A percentile compares a stretch with the other conserved stretches of the same genome.
These are phyloP conservation scores for Nasonia vitripennis DNA, from an alignment of 1,140 invertebrate genomes.

Conservation along the genomic window DNA sequence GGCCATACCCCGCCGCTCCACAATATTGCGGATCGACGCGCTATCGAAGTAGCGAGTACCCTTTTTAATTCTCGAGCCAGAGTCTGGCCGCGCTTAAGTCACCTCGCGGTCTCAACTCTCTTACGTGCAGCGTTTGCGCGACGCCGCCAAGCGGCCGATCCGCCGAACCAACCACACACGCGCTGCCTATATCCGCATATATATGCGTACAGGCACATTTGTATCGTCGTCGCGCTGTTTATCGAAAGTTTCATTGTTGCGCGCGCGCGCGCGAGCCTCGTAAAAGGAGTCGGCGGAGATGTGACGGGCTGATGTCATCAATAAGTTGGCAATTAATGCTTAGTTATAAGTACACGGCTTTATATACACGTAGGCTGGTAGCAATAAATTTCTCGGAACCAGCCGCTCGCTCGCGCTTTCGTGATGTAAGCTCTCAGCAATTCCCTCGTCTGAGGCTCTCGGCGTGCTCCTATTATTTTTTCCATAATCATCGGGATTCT, in stretches of 20 bases:
- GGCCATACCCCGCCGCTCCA: constrained; percentile 75
- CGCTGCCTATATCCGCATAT: too few relatives aligned
- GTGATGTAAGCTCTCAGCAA: background rate
- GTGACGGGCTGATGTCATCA: background rate
- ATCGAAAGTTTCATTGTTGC: background rate
- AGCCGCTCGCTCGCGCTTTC: background rate
- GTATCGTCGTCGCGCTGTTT: background rate
- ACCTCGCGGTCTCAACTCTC: background rate
- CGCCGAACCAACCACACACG: background rate
- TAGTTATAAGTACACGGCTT: background rate
- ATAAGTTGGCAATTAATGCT: background rate
- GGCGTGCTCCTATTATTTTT: too few relatives aligned
- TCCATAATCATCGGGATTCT: too few relatives aligned
- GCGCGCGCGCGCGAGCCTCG: background rate
- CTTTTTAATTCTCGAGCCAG: constrained; percentile 70
- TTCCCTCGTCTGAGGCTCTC: background rate
- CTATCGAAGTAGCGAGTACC: constrained; percentile 77
- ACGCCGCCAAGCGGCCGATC: background rate
- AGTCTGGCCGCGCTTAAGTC: background rate
- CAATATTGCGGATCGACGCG: constrained; percentile 58
- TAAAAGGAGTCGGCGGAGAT: background rate
- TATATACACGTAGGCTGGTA: background rate
- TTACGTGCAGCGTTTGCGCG: background rate
- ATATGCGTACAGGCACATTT: background rate
- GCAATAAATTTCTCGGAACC: background rate